phyloP scores from a whole-genome alignment of 2,888 invertebrate genomes.

The Ophioninae sp. region DNA sequence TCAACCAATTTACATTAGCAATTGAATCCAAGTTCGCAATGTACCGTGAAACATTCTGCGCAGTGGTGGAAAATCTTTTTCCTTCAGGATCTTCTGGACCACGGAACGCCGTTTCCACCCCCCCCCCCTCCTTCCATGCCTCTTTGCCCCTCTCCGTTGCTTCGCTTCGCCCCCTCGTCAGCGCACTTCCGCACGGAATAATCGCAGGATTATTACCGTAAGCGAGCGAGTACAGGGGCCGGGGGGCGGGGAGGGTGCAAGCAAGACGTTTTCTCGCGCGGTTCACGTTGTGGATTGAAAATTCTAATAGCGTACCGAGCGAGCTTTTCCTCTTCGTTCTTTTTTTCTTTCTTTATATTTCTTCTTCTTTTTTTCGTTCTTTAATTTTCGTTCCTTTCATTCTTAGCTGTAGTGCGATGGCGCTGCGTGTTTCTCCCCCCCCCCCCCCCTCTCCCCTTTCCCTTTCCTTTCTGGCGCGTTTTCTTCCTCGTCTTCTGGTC shows the following conservation, averaged over 20 bases:
- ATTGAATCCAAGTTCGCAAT: conserved; percentile 35
- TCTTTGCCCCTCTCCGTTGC: no score
- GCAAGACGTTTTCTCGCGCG: conserved; percentile 55
- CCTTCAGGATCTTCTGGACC: conserved; percentile 7
- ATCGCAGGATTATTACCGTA: conserved; percentile 70
- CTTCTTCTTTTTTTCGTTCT: conserved; percentile 3
- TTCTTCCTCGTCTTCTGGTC: conserved; percentile 45
- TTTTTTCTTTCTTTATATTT: background rate
- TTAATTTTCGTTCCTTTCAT: conserved; percentile 31
- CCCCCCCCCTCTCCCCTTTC: background rate
- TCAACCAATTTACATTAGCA: conserved; percentile 14
- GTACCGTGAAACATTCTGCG: conserved; percentile 33
- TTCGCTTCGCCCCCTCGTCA: conserved; percentile 10
- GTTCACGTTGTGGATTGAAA: conserved; percentile 63
- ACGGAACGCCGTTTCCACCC: background rate
- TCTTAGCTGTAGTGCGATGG: conserved; percentile 57
- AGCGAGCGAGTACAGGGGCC: conserved; percentile 29
- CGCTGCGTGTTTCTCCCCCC: background rate
- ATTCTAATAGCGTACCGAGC: conserved; percentile 66
- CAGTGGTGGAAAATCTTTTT: conserved; percentile 24
- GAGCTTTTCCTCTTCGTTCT: conserved; percentile 22
- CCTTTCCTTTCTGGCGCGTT: background rate
- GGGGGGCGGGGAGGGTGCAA: no score
- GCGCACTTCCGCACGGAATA: conserved; percentile 61
- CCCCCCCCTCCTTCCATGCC: no score